A percentile compares a stretch with the other conserved stretches of the same genome.
Conservation (phyloP, 2,113 vertebrate genomes). For the Otolemur garnettii region DNA sequence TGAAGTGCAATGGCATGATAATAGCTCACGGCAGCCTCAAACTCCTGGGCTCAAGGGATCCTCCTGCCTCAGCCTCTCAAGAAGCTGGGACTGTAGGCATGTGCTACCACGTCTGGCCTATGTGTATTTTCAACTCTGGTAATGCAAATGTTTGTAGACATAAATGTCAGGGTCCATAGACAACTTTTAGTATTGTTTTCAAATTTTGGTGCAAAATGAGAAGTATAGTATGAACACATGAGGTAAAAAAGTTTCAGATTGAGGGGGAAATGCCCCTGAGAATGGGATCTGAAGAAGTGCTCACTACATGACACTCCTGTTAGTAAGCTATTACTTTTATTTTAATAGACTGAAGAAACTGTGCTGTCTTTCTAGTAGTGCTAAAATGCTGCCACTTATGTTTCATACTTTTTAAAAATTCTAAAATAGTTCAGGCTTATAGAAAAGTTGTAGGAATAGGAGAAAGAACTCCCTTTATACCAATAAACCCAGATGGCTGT, state of each 20-base stretch:
- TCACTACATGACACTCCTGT: background rate
- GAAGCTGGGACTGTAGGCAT: no score
- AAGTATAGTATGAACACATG: background rate
- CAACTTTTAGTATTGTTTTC: background rate
- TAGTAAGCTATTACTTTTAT: background rate
- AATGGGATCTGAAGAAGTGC: background rate
- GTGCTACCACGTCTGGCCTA: no score
- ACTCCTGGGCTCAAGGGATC: no score
- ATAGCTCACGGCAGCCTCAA: no score
- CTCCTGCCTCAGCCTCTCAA: no score
- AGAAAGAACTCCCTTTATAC: background rate
- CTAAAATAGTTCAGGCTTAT: background rate
- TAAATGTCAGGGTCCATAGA: background rate
- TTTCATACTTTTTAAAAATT: background rate
- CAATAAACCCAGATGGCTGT: background rate
- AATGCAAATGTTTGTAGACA: background rate
- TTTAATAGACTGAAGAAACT: background rate
- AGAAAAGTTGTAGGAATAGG: background rate
- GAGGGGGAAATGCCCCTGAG: background rate
- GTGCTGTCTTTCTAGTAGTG: background rate
- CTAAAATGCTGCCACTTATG: background rate
- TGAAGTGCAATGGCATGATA: no score
- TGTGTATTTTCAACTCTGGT: background rate
- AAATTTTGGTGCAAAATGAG: conserved; percentile 25
- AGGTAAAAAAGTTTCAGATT: background rate